phyloP scores from a whole-genome alignment of 2,797 vertebrate species.

The Alca torda region DNA sequence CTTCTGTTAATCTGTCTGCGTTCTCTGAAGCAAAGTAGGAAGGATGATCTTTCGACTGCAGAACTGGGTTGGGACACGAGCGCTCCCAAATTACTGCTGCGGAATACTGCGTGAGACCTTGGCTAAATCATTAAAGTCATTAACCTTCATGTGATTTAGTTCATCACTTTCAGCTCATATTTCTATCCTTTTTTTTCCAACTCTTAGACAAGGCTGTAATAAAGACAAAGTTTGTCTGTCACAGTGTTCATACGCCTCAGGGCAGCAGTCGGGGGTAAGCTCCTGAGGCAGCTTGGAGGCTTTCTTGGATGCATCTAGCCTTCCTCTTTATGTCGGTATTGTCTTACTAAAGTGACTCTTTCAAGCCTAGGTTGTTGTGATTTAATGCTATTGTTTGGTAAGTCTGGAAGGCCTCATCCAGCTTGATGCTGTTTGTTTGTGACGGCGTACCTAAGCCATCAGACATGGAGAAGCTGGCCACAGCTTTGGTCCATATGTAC shows the following conservation, averaged over 20 bases:
- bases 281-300: neutral
- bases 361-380: too few species aligned
- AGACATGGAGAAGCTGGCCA: neutral
- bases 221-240: neutral
- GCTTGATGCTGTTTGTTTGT: neutral
- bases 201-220: neutral
- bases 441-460: neutral
- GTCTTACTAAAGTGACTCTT: neutral
- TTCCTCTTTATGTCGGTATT: neutral
- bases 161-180: neutral
- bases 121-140: neutral
- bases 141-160: slow-evolving; percentile 8
- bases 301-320: neutral
- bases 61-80: neutral
- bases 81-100: neutral
- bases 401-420: neutral
- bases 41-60: neutral
- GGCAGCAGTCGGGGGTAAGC: neutral
- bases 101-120: neutral
- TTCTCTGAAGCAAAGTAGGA: neutral
- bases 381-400: rapidly evolving
- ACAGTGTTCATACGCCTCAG: rapidly evolving
- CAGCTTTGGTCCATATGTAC: rapidly evolving
- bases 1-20: neutral
- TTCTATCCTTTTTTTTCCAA: neutral